phyloP scores from a whole-genome alignment of 2,113 vertebrate genomes.

The Quiscalus mexicanus region DNA sequence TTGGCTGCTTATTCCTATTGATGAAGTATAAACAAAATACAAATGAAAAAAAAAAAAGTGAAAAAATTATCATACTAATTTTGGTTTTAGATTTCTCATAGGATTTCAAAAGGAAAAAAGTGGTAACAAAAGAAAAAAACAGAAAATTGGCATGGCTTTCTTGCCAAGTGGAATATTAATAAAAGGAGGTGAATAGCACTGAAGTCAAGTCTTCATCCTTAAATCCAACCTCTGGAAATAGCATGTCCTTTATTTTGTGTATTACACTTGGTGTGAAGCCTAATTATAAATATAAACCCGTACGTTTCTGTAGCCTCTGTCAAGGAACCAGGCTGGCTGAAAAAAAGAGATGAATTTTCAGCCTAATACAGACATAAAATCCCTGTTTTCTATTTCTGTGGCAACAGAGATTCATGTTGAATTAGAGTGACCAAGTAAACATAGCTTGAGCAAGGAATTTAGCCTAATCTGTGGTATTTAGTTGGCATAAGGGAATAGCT shows the following conservation, averaged over 20 bases:
- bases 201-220: neutral
- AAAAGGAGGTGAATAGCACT: neutral
- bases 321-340: neutral
- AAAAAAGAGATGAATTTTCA: neutral
- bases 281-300: neutral
- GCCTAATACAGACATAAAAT: neutral
- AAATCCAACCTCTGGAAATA: neutral
- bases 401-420: neutral
- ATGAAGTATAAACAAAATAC: neutral
- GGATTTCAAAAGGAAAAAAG: neutral
- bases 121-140: neutral
- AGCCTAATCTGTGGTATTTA: constrained; percentile 15
- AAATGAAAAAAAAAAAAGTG: neutral
- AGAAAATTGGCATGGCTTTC: neutral
- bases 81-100: neutral
- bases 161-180: neutral
- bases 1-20: neutral
- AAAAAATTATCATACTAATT: neutral
- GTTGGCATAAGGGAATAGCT: neutral
- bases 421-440: constrained; percentile 2
- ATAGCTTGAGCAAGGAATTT: neutral
- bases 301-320: neutral
- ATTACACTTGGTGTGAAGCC: neutral
- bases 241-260: neutral
- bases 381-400: neutral